Percentiles rank a stretch among this genome's conserved stretches.
These are phyloP conservation scores for Lycorma delicatula DNA, from an alignment of 1,140 invertebrate species.

Conservation along the genomic window DNA sequence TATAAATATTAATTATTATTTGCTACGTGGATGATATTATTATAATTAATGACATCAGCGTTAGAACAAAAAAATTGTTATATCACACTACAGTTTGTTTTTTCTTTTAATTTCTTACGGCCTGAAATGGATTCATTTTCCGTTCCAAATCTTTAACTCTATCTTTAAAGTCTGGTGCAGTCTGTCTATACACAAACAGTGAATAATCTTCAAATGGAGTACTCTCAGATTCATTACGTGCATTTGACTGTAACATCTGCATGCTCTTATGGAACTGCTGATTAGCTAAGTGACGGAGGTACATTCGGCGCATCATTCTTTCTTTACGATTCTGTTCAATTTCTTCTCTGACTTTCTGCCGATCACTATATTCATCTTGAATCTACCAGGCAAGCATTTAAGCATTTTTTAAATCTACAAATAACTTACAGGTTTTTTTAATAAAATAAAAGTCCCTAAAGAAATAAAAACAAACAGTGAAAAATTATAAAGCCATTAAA, in stretches of 20 bases:
- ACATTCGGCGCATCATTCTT: slow-evolving; percentile 51
- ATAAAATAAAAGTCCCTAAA: too few relatives aligned
- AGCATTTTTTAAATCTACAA: background rate
- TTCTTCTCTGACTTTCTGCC: slow-evolving; percentile 54
- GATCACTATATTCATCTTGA: slow-evolving; percentile 39
- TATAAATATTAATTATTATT: too few relatives aligned
- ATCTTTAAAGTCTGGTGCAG: slow-evolving; percentile 63
- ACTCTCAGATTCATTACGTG: slow-evolving; percentile 42
- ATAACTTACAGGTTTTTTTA: too few relatives aligned
- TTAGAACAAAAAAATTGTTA: too few relatives aligned
- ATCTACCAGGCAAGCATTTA: background rate
- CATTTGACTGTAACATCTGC: slow-evolving; percentile 63
- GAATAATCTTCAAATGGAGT: slow-evolving; percentile 62
- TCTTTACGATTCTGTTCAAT: slow-evolving; percentile 57
- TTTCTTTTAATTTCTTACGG: too few relatives aligned
- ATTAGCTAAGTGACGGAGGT: slow-evolving; percentile 56
- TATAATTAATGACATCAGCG: too few relatives aligned
- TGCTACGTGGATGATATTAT: too few relatives aligned
- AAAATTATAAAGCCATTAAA: too few relatives aligned
- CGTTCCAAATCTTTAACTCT: slow-evolving; percentile 66
- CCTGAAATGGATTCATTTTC: slow-evolving; percentile 42
- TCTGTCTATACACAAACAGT: slow-evolving; percentile 63
- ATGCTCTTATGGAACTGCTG: slow-evolving; percentile 69
- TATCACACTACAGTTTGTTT: too few relatives aligned
- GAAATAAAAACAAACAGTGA: too few relatives aligned